Conservation (phyloP, 1,140 invertebrate species). For the Bombus huntii region DNA sequence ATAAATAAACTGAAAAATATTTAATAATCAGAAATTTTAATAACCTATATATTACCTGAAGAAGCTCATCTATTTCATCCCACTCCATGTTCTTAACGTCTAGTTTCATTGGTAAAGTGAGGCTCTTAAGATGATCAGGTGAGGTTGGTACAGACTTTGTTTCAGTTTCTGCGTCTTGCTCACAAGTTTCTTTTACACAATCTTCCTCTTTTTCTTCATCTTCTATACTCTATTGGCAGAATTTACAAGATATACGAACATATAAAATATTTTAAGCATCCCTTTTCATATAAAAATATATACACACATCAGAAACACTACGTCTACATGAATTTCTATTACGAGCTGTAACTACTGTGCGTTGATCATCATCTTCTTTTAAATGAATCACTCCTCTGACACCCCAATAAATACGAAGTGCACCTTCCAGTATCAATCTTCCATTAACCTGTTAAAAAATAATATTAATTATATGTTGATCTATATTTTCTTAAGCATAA, state of each 20-base stretch:
- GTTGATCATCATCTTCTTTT: slow-evolving; percentile 93
- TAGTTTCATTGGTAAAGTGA: slow-evolving; percentile 87
- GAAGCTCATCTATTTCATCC: slow-evolving; percentile 88
- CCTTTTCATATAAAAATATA: background rate
- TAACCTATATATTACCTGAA: slow-evolving; percentile 81
- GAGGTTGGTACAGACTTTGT: slow-evolving; percentile 78
- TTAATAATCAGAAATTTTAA: background rate
- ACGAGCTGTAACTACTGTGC: slow-evolving; percentile 87
- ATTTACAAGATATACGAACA: slow-evolving; percentile 15
- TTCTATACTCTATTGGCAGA: slow-evolving; percentile 65
- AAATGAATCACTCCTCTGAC: slow-evolving; percentile 92
- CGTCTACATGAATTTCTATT: slow-evolving; percentile 87
- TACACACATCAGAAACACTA: slow-evolving; percentile 76
- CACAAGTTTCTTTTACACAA: slow-evolving; percentile 61
- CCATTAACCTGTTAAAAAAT: slow-evolving; percentile 86
- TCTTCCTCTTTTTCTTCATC: slow-evolving; percentile 73
- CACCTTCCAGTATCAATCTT: slow-evolving; percentile 90
- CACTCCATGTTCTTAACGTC: slow-evolving; percentile 86
- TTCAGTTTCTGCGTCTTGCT: slow-evolving; percentile 72
- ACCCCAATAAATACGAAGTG: slow-evolving; percentile 93
- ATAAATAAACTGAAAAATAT: background rate
- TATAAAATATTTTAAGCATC: background rate
- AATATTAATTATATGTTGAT: background rate
- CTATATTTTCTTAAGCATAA: slow-evolving; percentile 19
- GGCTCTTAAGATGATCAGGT: slow-evolving; percentile 83